A percentile compares a stretch with the other conserved stretches of the same genome.
These are phyloP conservation scores for Aquatica leii DNA, from an alignment of 2,888 invertebrate species.

Conservation along the genomic window DNA sequence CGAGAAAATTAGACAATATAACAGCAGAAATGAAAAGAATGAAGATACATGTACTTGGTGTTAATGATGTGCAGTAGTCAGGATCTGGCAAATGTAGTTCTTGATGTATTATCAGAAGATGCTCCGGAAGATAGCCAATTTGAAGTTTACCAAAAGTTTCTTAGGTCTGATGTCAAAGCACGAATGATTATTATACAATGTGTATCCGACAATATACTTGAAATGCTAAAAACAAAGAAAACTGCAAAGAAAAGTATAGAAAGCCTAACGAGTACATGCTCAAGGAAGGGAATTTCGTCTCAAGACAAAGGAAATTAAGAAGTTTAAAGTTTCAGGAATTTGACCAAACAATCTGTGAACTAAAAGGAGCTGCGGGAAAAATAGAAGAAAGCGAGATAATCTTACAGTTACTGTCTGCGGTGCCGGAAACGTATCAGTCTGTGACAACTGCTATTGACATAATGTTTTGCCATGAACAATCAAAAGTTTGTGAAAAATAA, in stretches of 20 bases:
- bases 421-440: slow-evolving; percentile 34
- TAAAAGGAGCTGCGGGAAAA: too few species aligned
- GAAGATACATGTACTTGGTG: too few species aligned
- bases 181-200: slow-evolving; percentile 38
- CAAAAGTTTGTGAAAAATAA: slow-evolving; percentile 21
- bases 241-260: slow-evolving; percentile 39
- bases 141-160: slow-evolving; percentile 18
- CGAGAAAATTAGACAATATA: too few species aligned
- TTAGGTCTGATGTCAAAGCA: slow-evolving; percentile 34
- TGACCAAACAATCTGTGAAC: slow-evolving; percentile 31
- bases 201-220: slow-evolving; percentile 38
- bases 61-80: too few species aligned
- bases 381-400: slow-evolving; percentile 26
- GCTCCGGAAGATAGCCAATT: neutral
- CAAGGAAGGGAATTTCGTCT: slow-evolving; percentile 8
- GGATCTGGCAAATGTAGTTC: too few species aligned
- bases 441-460: too few species aligned
- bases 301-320: neutral
- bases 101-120: too few species aligned
- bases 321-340: slow-evolving; percentile 7
- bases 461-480: slow-evolving; percentile 12
- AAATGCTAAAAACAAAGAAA: slow-evolving; percentile 36
- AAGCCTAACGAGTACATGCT: slow-evolving; percentile 3
- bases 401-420: slow-evolving; percentile 28
- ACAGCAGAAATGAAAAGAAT: too few species aligned